Conservation (phyloP, 1,140 invertebrate species). For the Cydia splendana region DNA sequence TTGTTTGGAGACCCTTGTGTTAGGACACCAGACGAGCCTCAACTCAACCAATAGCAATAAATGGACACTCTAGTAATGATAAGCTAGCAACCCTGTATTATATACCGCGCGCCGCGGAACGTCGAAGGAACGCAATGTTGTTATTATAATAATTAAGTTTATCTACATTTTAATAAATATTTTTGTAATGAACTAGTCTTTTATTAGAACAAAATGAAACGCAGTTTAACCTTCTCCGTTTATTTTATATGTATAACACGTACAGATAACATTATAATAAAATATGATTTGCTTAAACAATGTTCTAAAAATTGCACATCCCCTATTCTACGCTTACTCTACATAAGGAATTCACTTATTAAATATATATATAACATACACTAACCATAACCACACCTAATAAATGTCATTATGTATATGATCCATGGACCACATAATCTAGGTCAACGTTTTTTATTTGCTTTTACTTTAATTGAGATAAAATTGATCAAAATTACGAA, state of each 20-base stretch:
- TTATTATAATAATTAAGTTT: constrained; percentile 46
- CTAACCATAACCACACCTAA: not conserved
- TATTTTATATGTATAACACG: constrained; percentile 10
- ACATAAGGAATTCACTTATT: constrained; percentile 19
- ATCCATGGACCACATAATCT: not conserved
- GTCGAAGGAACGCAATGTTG: constrained; percentile 25
- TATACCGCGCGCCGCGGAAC: not conserved
- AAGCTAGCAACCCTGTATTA: not conserved
- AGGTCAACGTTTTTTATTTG: not conserved
- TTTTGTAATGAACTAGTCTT: constrained; percentile 38
- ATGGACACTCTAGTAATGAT: not conserved
- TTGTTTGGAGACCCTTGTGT: too few species aligned
- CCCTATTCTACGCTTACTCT: constrained; percentile 14
- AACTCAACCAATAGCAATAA: not conserved
- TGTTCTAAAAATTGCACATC: constrained; percentile 35
- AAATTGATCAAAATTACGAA: too few species aligned
- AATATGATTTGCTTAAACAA: constrained; percentile 39
- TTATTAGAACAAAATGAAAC: constrained; percentile 18
- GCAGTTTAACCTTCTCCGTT: not conserved
- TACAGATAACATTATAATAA: constrained; percentile 39
- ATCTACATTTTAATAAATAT: constrained; percentile 53
- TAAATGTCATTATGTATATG: not conserved
- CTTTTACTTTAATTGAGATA: too few species aligned
- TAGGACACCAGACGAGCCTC: too few species aligned
- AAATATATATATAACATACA: not conserved